phyloP scores from a whole-genome alignment of 2,797 vertebrate species.

The Rhabdomys pumilio region DNA sequence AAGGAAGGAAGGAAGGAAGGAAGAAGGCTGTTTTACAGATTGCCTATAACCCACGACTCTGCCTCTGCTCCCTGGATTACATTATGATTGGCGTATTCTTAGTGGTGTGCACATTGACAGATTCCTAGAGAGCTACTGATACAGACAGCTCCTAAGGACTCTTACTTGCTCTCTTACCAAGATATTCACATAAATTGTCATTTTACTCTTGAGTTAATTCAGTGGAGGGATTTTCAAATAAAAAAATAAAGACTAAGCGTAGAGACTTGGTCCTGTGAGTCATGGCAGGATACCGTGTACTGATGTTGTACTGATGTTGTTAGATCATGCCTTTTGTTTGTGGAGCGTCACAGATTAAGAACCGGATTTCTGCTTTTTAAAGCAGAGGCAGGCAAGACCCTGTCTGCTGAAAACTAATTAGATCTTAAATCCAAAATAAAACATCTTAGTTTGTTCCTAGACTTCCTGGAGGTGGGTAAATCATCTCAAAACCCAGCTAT shows the following conservation, averaged over 20 bases:
- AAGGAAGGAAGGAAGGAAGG: too few relatives aligned
- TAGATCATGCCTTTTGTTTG: neutral
- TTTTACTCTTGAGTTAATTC: constrained; percentile 60
- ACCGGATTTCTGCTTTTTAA: constrained; percentile 11
- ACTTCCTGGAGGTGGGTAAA: neutral
- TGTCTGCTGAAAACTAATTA: constrained; percentile 25
- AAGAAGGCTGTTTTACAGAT: neutral
- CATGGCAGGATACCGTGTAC: neutral
- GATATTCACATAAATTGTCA: neutral
- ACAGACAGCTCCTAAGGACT: constrained; percentile 15
- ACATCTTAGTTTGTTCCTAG: constrained; percentile 31
- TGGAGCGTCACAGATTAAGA: constrained; percentile 46
- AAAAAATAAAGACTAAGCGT: neutral
- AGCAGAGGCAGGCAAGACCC: constrained; percentile 15
- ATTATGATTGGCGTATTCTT: constrained; percentile 19
- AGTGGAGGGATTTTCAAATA: constrained; percentile 38
- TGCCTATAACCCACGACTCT: neutral
- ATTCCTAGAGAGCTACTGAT: neutral
- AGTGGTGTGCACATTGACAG: neutral
- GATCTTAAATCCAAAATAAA: constrained; percentile 33
- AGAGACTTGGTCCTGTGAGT: constrained; percentile 19
- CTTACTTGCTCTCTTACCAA: constrained; percentile 11
- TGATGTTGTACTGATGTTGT: too few relatives aligned
- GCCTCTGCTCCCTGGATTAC: neutral
- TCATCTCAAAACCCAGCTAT: neutral